phyloP scores from a whole-genome alignment of 2,888 invertebrate species.

The Plemyria rubiginata region DNA sequence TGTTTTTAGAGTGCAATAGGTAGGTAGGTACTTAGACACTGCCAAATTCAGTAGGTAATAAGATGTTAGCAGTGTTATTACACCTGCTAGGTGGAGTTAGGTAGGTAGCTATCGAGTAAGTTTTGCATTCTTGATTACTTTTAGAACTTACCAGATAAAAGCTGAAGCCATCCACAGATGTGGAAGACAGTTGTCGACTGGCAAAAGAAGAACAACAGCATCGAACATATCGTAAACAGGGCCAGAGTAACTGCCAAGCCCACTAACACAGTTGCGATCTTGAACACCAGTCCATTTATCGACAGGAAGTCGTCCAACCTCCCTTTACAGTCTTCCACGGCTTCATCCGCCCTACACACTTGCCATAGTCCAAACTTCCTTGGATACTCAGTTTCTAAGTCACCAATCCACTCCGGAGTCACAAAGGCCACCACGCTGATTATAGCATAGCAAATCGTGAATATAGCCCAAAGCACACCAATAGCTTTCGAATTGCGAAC shows the following conservation, averaged over 20 bases:
- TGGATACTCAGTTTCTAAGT: constrained; percentile 92
- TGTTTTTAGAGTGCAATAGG: not conserved
- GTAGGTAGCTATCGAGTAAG: too few relatives aligned
- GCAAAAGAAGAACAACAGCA: constrained; percentile 97
- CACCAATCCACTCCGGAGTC: constrained; percentile 96
- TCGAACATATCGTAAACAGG: constrained; percentile 93
- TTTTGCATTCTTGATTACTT: not conserved
- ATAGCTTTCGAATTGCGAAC: constrained; percentile 97
- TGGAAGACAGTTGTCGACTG: constrained; percentile 96
- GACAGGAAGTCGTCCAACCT: constrained; percentile 92
- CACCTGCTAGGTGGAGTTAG: too few relatives aligned
- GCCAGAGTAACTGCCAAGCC: constrained; percentile 94
- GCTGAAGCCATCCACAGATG: constrained; percentile 97
- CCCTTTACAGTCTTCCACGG: constrained; percentile 93
- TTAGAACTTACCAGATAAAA: constrained; percentile 93
- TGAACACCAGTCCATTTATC: constrained; percentile 93
- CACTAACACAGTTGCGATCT: constrained; percentile 95
- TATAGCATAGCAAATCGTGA: constrained; percentile 98
- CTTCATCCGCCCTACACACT: constrained; percentile 91
- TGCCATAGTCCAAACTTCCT: constrained; percentile 97
- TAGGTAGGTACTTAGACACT: too few relatives aligned
- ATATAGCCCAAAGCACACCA: constrained; percentile 98
- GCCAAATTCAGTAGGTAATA: not conserved
- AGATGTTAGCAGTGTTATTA: not conserved
- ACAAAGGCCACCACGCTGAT: constrained; percentile 97